Percentiles rank a stretch among this genome's conserved stretches.
Conservation (phyloP, 2,113 vertebrate genomes). For the Stigmatopora nigra region DNA sequence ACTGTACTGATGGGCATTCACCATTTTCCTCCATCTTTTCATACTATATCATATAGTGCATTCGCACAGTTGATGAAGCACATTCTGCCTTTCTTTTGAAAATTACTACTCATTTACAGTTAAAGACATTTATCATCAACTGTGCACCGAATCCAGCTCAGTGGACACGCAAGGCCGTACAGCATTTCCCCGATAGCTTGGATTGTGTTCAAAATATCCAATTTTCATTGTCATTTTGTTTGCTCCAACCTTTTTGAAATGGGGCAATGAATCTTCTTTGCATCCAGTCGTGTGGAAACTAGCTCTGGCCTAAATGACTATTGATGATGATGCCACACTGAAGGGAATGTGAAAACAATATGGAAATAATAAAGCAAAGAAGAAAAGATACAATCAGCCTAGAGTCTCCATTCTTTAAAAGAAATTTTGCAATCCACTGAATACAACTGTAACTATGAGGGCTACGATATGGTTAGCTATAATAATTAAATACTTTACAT, state of each 20-base stretch:
- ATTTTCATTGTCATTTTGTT: constrained; percentile 29
- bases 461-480: neutral
- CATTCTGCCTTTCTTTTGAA: constrained; percentile 18
- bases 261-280: constrained; percentile 74
- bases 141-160: constrained; percentile 26
- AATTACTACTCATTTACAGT: constrained; percentile 45
- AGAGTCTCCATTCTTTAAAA: neutral
- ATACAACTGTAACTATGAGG: neutral
- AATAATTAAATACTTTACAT: too few species aligned
- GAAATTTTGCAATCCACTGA: neutral
- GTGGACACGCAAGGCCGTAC: constrained; percentile 59
- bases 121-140: constrained; percentile 49
- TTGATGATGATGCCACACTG: constrained; percentile 66
- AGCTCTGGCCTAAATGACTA: constrained; percentile 68
- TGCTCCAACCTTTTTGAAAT: constrained; percentile 54
- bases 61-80: constrained; percentile 6
- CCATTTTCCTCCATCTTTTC: neutral
- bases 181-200: constrained; percentile 43
- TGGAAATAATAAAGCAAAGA: constrained; percentile 49
- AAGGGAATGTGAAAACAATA: constrained; percentile 59
- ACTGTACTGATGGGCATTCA: neutral
- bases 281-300: constrained; percentile 63
- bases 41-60: neutral
- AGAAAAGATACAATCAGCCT: constrained; percentile 21
- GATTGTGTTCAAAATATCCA: constrained; percentile 53